A percentile compares a stretch with the other conserved stretches of the same genome.
Conservation (phyloP, 1,140 invertebrate genomes). For the Conopomorpha cramerella region DNA sequence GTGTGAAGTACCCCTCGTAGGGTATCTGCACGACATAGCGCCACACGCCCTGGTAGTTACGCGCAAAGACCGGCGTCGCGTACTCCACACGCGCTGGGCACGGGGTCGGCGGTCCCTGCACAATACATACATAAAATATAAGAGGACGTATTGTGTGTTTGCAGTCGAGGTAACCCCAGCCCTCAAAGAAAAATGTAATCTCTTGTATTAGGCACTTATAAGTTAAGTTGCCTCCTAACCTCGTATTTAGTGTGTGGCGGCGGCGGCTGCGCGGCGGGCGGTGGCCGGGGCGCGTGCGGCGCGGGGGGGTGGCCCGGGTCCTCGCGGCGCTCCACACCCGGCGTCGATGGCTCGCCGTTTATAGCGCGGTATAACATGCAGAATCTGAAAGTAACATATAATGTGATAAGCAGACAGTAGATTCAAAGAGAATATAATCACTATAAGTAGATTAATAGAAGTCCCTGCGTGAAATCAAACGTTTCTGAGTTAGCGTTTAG, state of each 20-base stretch:
- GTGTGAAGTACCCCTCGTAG: conserved; percentile 93
- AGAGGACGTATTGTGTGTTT: too few species aligned
- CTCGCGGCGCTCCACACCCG: conserved; percentile 69
- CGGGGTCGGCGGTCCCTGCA: conserved; percentile 75
- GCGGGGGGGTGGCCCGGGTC: conserved; percentile 56
- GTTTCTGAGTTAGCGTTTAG: too few species aligned
- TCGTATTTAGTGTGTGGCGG: too few species aligned
- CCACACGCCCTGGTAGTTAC: conserved; percentile 92
- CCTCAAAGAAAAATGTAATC: too few species aligned
- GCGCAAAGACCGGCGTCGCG: conserved; percentile 90
- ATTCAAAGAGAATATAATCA: too few species aligned
- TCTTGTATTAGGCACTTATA: too few species aligned
- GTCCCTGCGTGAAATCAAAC: too few species aligned
- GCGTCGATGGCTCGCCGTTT: conserved; percentile 69
- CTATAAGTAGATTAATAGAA: too few species aligned
- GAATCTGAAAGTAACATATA: conserved; percentile 58
- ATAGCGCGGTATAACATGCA: conserved; percentile 86
- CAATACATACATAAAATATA: not conserved
- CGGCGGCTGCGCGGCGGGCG: too few species aligned
- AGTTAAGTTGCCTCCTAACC: too few species aligned
- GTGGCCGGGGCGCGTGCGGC: conserved; percentile 8
- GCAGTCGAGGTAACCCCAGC: too few species aligned
- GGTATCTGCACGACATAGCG: conserved; percentile 94
- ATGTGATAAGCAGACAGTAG: too few species aligned
- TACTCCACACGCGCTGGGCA: conserved; percentile 92